phyloP scores from a whole-genome alignment of 2,888 invertebrate species.

The Spisula subtruncata region DNA sequence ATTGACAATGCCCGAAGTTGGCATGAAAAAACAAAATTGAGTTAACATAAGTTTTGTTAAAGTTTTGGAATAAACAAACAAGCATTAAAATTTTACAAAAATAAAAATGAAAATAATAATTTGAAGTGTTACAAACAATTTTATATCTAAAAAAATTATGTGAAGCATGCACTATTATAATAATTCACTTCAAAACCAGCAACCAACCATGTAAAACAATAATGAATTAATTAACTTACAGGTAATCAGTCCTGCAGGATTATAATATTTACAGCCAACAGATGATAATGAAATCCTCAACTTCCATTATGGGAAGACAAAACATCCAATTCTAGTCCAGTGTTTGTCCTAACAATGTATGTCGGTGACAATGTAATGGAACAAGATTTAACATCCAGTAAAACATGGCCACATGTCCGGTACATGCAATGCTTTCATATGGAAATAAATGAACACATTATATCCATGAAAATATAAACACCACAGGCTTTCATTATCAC shows the following conservation, averaged over 20 bases:
- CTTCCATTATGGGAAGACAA: not conserved
- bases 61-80: too few relatives aligned
- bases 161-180: too few relatives aligned
- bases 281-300: not conserved
- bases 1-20: too few relatives aligned
- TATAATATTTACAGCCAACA: not conserved
- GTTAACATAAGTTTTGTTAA: too few relatives aligned
- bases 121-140: too few relatives aligned
- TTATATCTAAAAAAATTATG: too few relatives aligned
- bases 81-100: too few relatives aligned
- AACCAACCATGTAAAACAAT: too few relatives aligned
- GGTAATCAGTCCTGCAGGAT: not conserved
- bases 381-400: not conserved
- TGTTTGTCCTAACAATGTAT: not conserved
- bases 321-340: not conserved
- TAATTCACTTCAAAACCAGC: too few relatives aligned
- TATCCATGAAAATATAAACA: not conserved
- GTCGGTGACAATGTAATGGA: not conserved
- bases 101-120: too few relatives aligned
- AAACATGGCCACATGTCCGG: not conserved
- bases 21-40: too few relatives aligned
- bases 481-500: slow-evolving; percentile 8
- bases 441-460: not conserved
- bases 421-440: not conserved
- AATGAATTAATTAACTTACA: not conserved